Evolutionary conservation across 2,888 invertebrate genomes (phyloP), one percentile per base, ranked within the genome.

Genomic region (Stenichneumon culpator): DNA sequence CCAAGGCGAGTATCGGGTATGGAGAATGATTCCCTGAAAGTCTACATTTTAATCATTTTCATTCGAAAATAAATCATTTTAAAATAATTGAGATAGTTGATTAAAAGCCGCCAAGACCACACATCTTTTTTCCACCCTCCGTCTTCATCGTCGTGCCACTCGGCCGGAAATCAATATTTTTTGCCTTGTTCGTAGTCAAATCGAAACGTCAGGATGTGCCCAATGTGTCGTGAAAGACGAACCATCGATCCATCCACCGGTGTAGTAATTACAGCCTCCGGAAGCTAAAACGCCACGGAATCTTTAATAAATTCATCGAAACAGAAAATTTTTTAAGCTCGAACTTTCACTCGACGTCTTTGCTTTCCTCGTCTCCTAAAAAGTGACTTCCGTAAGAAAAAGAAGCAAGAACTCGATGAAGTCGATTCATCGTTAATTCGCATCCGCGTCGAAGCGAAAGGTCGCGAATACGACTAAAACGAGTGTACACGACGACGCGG

Each of bases 391-490:
- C 39, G 39, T 11, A 39, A 11, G 9, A 39, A 39, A 11, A 39
- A 39, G 39, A 39, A 39, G 39, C 39, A 11, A 11, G 11, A 39
- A 39, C 39, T 39, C 39, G 11, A 69, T 47, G 25, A 25, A 14
- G 16, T 28, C 28, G 4, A 70, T 39, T 52, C n/a, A 63, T 50
- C 28, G 9, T 52, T 7, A 32, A 63, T 4, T 16, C 16, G 63
- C n/a, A 63, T 63, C 28, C 63, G 32, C 28, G 32, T 63, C 63
- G 63, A 63, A 63, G 28, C 28, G 25, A 63, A 28, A 63, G 63
- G 63, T 28, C 63, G 32, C 14, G 25, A 22, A 60, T 22, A 54
- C 52, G 60, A 16, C 16, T 32, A 63, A 25, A 28, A 28, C 28
- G 32, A 32, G 16, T 32, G 28, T 32, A 32, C 6, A n/a, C 16